These are phyloP conservation scores for Sardina pilchardus DNA, from an alignment of 2,113 vertebrate species.

Conservation along the genomic window DNA sequence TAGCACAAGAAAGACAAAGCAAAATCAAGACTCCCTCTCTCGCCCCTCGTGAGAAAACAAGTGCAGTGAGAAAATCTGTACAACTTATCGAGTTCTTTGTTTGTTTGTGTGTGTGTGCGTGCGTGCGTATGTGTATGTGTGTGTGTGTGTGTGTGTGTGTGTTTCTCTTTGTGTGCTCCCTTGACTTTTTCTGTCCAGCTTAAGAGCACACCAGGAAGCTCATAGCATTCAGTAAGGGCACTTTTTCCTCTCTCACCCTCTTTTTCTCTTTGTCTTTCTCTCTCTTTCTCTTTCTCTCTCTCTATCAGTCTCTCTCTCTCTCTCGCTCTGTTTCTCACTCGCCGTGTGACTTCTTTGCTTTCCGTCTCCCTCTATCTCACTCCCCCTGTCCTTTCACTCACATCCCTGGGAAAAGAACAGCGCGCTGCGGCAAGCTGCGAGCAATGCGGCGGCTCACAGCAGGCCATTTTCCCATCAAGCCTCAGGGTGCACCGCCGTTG, in stretches of 20 bases:
- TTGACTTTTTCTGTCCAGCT: not conserved
- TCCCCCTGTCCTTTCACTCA: not conserved
- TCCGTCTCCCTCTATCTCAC: not conserved
- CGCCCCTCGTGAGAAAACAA: not conserved
- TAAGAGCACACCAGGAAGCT: not conserved
- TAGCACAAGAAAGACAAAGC: not conserved
- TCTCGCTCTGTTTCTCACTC: not conserved
- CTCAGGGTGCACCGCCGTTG: not conserved
- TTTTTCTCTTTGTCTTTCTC: not conserved
- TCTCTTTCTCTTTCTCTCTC: not conserved
- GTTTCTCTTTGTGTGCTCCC: not conserved
- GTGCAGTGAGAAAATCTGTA: not conserved
- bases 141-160: not conserved
- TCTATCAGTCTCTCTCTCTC: not conserved
- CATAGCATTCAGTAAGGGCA: not conserved
- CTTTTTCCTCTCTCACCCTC: not conserved
- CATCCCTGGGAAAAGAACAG: not conserved
- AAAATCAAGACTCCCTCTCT: not conserved
- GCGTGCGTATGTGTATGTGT: not conserved
- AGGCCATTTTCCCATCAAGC: slow-evolving; percentile 15
- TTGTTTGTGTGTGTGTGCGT: not conserved
- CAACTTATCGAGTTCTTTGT: not conserved
- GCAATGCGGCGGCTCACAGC: not conserved
- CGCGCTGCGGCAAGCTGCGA: not conserved
- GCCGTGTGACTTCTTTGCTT: not conserved